phyloP scores from a whole-genome alignment of 2,888 invertebrate genomes.

The Iselma pallidipennis region DNA sequence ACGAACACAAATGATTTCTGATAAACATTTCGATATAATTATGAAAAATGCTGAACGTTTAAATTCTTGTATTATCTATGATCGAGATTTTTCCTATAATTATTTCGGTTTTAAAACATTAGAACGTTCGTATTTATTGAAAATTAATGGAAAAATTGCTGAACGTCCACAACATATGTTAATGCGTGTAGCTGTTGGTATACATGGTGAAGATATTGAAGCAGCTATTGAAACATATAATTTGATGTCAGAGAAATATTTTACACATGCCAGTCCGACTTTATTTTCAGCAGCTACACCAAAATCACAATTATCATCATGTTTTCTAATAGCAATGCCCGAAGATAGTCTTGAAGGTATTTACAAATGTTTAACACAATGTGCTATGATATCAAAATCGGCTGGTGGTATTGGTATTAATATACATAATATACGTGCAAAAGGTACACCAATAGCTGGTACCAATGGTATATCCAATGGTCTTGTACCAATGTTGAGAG shows the following conservation, averaged over 20 bases:
- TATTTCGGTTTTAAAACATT: slow-evolving; percentile 99
- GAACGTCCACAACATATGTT: slow-evolving; percentile 99
- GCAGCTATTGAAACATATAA: slow-evolving; percentile 95
- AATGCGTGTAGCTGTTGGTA: slow-evolving; percentile 96
- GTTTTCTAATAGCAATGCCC: slow-evolving; percentile 92
- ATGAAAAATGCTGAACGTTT: slow-evolving; percentile 84
- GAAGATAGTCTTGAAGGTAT: slow-evolving; percentile 97
- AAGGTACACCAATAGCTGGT: slow-evolving; percentile 89
- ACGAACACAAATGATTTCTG: slow-evolving; percentile 83
- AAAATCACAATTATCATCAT: slow-evolving; percentile 91
- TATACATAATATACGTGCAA: slow-evolving; percentile 92
- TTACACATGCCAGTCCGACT: slow-evolving; percentile 98
- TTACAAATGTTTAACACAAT: slow-evolving; percentile 87
- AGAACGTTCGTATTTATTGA: slow-evolving; percentile 92
- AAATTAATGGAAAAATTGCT: slow-evolving; percentile 87
- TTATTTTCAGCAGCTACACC: slow-evolving; percentile 94
- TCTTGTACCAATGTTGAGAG: slow-evolving; percentile 91
- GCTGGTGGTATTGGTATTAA: slow-evolving; percentile 98
- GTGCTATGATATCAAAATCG: slow-evolving; percentile 94
- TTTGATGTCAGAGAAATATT: slow-evolving; percentile 90
- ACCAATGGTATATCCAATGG: slow-evolving; percentile 96
- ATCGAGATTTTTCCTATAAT: slow-evolving; percentile 95
- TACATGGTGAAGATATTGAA: slow-evolving; percentile 93
- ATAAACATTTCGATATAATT: slow-evolving; percentile 78
- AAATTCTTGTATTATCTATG: slow-evolving; percentile 95